These are phyloP conservation scores for Geotrupes spiniger DNA, from an alignment of 2,888 invertebrate species.

Conservation along the genomic window DNA sequence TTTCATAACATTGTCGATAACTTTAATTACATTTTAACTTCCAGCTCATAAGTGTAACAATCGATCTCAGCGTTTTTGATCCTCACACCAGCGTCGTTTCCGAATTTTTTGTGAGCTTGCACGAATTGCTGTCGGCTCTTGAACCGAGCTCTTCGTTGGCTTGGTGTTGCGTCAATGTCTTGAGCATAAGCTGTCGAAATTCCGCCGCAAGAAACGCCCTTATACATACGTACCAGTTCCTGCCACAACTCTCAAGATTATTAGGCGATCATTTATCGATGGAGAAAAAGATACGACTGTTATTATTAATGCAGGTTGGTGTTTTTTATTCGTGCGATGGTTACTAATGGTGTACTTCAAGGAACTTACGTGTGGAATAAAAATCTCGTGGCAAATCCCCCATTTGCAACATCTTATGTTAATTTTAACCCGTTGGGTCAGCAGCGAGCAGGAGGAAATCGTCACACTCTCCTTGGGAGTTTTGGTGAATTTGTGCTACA, in stretches of 20 bases:
- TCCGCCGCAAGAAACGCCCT: conserved; percentile 60
- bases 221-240: conserved; percentile 68
- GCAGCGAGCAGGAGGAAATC: conserved; percentile 52
- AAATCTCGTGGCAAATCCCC: conserved; percentile 77
- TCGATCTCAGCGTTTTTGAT: conserved; percentile 65
- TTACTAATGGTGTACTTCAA: conserved; percentile 50
- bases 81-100: conserved; percentile 62
- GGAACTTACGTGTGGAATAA: conserved; percentile 76
- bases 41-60: conserved; percentile 62
- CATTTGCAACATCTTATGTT: conserved; percentile 67
- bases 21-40: not conserved
- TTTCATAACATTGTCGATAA: not conserved
- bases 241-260: conserved; percentile 62
- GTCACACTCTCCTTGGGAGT: conserved; percentile 62
- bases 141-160: conserved; percentile 57
- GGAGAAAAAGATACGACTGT: conserved; percentile 62
- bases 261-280: conserved; percentile 59
- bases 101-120: conserved; percentile 66
- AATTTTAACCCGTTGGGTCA: conserved; percentile 65
- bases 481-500: conserved; percentile 75
- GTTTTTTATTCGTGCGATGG: not conserved
- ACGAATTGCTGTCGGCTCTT: conserved; percentile 61
- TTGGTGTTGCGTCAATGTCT: conserved; percentile 66
- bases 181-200: conserved; percentile 62
- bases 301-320: conserved; percentile 63